phyloP scores from a whole-genome alignment of 2,113 vertebrate species.

The Chaetops frenatus region DNA sequence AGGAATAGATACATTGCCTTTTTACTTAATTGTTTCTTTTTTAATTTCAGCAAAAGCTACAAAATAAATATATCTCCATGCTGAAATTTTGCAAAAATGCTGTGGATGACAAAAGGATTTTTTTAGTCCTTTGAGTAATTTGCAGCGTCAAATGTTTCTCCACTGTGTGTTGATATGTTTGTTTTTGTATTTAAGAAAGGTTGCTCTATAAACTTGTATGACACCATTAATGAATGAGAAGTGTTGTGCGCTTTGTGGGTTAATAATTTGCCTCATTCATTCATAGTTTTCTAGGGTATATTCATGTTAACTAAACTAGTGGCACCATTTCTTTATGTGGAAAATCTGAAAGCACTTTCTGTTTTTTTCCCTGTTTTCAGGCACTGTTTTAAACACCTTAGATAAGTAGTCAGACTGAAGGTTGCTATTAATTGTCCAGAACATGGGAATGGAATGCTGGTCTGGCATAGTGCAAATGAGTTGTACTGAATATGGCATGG shows the following conservation, averaged over 20 bases:
- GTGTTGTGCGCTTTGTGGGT: not conserved
- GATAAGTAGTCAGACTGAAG: slow-evolving; percentile 42
- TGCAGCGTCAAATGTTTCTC: not conserved
- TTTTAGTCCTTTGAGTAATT: not conserved
- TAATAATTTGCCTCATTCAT: not conserved
- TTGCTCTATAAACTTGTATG: not conserved
- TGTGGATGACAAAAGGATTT: not conserved
- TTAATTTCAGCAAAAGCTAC: not conserved
- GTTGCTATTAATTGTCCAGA: slow-evolving; percentile 59
- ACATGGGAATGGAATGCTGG: slow-evolving; percentile 61
- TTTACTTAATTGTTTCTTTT: not conserved
- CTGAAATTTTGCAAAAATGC: not conserved
- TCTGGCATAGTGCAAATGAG: slow-evolving; percentile 44
- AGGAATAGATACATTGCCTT: not conserved
- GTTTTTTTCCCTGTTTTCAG: not conserved
- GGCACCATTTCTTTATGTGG: not conserved
- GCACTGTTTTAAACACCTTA: slow-evolving; percentile 5
- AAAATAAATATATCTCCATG: not conserved
- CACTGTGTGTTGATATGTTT: not conserved
- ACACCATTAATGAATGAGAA: not conserved
- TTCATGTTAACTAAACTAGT: not conserved
- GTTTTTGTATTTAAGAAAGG: not conserved
- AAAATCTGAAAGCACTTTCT: not conserved
- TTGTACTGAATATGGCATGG: slow-evolving; percentile 45
- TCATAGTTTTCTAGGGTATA: not conserved